These are phyloP conservation scores for Enteromius thamalakanensis DNA, from an alignment of 2,797 vertebrate species.

Conservation along the genomic window DNA sequence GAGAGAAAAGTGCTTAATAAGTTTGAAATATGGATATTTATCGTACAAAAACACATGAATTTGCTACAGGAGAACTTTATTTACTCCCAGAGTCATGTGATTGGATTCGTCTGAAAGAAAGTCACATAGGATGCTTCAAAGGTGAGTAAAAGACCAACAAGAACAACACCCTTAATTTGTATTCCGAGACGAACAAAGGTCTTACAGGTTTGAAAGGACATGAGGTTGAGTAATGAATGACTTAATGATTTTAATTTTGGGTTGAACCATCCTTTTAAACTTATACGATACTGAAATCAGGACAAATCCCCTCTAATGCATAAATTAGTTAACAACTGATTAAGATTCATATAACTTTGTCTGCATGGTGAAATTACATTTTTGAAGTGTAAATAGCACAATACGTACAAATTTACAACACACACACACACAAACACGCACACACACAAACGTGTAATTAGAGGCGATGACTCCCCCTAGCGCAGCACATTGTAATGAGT, in stretches of 20 bases:
- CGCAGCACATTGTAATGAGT: slow-evolving; percentile 8
- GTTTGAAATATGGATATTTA: too few species aligned
- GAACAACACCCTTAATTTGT: too few species aligned
- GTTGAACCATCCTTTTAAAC: neutral
- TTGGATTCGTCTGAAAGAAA: too few species aligned
- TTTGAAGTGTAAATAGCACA: neutral
- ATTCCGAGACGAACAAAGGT: too few species aligned
- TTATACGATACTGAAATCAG: neutral
- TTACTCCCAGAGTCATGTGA: too few species aligned
- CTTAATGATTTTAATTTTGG: neutral
- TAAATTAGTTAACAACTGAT: neutral
- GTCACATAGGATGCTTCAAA: too few species aligned
- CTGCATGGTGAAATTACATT: neutral
- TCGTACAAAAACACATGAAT: too few species aligned
- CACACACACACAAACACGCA: neutral
- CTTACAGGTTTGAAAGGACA: neutral
- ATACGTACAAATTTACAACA: neutral
- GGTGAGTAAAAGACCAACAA: too few species aligned
- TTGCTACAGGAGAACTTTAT: too few species aligned
- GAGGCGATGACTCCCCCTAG: slow-evolving; percentile 48
- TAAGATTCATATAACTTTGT: neutral
- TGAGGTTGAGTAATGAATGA: too few species aligned
- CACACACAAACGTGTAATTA: neutral
- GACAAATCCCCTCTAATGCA: neutral
- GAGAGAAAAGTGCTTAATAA: too few species aligned